Conservation (phyloP, 2,888 invertebrate genomes). For the Euzophera pinguis region DNA sequence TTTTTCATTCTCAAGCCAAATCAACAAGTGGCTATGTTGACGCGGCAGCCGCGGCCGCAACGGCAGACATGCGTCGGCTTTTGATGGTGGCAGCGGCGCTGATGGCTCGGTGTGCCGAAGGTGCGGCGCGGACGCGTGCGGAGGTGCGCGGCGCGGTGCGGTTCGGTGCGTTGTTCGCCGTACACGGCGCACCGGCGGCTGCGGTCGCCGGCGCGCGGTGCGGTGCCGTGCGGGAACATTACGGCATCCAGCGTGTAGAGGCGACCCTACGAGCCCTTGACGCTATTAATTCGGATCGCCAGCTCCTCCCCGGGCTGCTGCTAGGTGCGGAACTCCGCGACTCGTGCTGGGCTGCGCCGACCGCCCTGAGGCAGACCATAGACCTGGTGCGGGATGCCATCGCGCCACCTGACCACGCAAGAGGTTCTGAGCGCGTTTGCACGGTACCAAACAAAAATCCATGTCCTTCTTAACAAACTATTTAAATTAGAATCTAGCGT, state of each 20-base stretch:
- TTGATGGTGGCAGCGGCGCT: slow-evolving; percentile 26
- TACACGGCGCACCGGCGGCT: slow-evolving; percentile 69
- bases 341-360: slow-evolving; percentile 90
- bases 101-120: slow-evolving; percentile 23
- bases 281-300: slow-evolving; percentile 80
- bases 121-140: slow-evolving; percentile 37
- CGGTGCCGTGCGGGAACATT: slow-evolving; percentile 82
- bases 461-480: too few relatives aligned
- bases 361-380: slow-evolving; percentile 88
- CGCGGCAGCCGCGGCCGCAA: slow-evolving; percentile 1
- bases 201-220: slow-evolving; percentile 36
- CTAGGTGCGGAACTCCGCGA: slow-evolving; percentile 87
- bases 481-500: too few relatives aligned
- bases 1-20: too few relatives aligned
- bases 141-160: slow-evolving; percentile 70
- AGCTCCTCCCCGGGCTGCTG: slow-evolving; percentile 75
- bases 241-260: slow-evolving; percentile 87
- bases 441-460: too few relatives aligned
- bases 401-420: slow-evolving; percentile 43
- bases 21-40: background rate
- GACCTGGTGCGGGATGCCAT: slow-evolving; percentile 86
- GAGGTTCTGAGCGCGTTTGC: slow-evolving; percentile 6
- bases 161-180: slow-evolving; percentile 80
- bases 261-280: slow-evolving; percentile 82
- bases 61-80: slow-evolving; percentile 33